Evolutionary conservation across 2,888 invertebrate species (phyloP), one percentile per base, ranked within the genome.

Genomic region (Acrobasis repandana): DNA sequence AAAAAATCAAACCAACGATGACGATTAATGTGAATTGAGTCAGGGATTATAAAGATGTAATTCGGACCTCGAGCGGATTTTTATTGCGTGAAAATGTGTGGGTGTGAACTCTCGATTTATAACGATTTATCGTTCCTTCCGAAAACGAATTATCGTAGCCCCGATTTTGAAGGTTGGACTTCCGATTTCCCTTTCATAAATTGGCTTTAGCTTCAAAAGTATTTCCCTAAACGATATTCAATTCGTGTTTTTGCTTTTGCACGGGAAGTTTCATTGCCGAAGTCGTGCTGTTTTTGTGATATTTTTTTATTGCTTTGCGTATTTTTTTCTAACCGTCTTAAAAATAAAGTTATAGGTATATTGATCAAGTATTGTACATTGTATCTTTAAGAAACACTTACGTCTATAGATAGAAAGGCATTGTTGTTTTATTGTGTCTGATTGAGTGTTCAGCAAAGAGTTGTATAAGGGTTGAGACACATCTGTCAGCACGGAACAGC

Each of bases 181-280:
- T 52, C 38, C 38, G 38, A 54, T 54, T 54, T 54, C 54, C 38
- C 54, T 36, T 54, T 54, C 20, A 38, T 38, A 54, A 54, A 54
- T 54, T 54, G 54, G 54, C 36, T 51, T 51, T 34, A 33, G 33
- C 36, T 34, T 38, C 18, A 52, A 52, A 54, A 9, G 38, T 38
- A 54, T 38, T 54, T 54, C 38, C 38, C 18, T 54, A 18, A 43
- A 38, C 54, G 54, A 43, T 43, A 54, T 54, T 54, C 20, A 54
- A 54, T 54, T 54, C 54, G 14, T 38, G 54, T 38, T 54, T 54
- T 54, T 54, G 54, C 38, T 54, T 54, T 34, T 16, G 54, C 54
- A 20, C 14, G 38, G 16, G 34, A 54, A 54, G 54, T 54, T 52
- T 54, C 18, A 38, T 38, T 38, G 52, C 16, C 52, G 54, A 14